A percentile compares a stretch with the other conserved stretches of the same genome.
Conservation (phyloP, 2,888 invertebrate genomes). For the Spodoptera littoralis region DNA sequence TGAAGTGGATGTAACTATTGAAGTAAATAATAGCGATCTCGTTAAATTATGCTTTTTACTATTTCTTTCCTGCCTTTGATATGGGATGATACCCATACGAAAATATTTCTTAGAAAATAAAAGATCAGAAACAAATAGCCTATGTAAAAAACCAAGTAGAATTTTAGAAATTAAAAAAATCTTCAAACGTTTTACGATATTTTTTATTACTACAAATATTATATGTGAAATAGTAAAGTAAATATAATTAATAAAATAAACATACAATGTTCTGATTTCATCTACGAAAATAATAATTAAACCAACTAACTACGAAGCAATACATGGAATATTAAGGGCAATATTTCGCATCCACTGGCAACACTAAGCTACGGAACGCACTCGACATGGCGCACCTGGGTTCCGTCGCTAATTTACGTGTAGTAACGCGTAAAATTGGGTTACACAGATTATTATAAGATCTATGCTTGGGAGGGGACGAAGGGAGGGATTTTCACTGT, state of each 20-base stretch:
- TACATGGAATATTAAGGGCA: slow-evolving; percentile 11
- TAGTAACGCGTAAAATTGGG: slow-evolving; percentile 55
- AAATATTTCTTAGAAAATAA: too few species aligned
- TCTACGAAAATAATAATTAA: background rate
- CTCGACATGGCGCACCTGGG: slow-evolving; percentile 57
- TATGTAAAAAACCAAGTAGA: too few species aligned
- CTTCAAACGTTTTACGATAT: too few species aligned
- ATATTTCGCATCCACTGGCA: slow-evolving; percentile 43
- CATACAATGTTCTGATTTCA: too few species aligned
- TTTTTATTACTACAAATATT: too few species aligned
- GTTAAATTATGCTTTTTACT: too few species aligned
- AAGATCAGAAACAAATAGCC: too few species aligned
- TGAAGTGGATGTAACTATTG: background rate
- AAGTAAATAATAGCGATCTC: background rate
- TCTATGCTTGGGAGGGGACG: slow-evolving; percentile 40
- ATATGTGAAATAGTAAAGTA: background rate
- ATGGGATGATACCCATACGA: too few species aligned
- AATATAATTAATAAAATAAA: background rate
- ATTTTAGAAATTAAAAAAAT: too few species aligned
- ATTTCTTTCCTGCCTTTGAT: too few species aligned
- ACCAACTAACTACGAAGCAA: background rate
- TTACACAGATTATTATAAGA: slow-evolving; percentile 54
- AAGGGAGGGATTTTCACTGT: slow-evolving; percentile 21
- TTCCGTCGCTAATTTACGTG: slow-evolving; percentile 56
- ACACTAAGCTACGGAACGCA: slow-evolving; percentile 56